Base-by-base conservation (phyloP, 2,113 vertebrate species). In the Calidris pygmaea region DNA sequence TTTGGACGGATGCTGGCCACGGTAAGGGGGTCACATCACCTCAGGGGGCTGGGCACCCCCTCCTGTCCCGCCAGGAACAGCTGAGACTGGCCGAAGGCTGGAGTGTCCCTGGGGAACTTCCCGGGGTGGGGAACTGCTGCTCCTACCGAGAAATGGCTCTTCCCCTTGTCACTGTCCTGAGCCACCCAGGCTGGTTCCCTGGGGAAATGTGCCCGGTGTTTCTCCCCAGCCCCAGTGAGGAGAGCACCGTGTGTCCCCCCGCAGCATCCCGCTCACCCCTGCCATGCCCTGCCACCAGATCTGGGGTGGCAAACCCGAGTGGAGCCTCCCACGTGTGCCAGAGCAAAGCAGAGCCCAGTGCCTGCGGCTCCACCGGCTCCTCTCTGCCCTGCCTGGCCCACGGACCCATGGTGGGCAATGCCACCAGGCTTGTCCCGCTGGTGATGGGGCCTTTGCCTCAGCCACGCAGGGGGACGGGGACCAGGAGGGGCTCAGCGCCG, bases 1-100 rank as follows among this genome's bases (percentile, higher is more conserved):
- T 97, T 96, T 13, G 91, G 85, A 45, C 75, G 97, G 66, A 96
- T 98, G 21, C 97, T 99, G 80, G 97, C 98, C 85, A 96, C 98
- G 98, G 98, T 98, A 73, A 97, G 98, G 39, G 34, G 43, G 5
- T 10, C 21, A 6, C 30, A 39, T 29, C 4, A 1, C 58, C 1
- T 18, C 21, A 1, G 0, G 9, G 43, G 37, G 27, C 23, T 7
- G 16, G 63, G 27, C 17, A n/a, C 30, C 15, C 20, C 47, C 47
- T 26, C 41, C 27, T 7, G 4, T 8, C 15, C 48, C 6, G 3
- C 50, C 3, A 15, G 55, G 39, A 56, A 3, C 59, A 22, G 74
- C 73, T 6, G 39, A 14, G 55, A 30, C 66, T 1, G 0, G 2
- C 53, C 30, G 39, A 0, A 8, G 34, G 35, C 56, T 10, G 62